These are phyloP conservation scores for Drosophila varians DNA, from an alignment of 1,140 invertebrate species.

Conservation along the genomic window DNA sequence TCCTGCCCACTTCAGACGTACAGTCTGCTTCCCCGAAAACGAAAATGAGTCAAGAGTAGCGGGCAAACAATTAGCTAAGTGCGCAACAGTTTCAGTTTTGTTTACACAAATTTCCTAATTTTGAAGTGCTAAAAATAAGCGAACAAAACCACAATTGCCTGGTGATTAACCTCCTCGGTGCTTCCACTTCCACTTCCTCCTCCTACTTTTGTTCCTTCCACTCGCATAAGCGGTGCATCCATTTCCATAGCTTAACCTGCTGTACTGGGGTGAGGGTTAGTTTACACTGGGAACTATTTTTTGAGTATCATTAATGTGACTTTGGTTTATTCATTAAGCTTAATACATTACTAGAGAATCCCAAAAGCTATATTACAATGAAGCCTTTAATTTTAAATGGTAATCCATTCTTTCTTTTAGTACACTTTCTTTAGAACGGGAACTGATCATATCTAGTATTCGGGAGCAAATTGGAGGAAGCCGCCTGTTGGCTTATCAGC, in stretches of 20 bases:
- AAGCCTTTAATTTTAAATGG: background rate
- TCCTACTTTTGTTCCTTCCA: slow-evolving; percentile 4
- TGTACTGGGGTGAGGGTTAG: background rate
- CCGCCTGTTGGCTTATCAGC: background rate
- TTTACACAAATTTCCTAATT: slow-evolving; percentile 35
- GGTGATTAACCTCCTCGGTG: background rate
- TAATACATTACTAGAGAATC: background rate
- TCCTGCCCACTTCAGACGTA: background rate
- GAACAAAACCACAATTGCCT: slow-evolving; percentile 14
- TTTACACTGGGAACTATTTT: background rate
- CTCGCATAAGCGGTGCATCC: slow-evolving; percentile 35
- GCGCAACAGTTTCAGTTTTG: slow-evolving; percentile 34
- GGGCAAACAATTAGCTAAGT: slow-evolving; percentile 30
- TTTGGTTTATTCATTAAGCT: background rate
- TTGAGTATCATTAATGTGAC: background rate
- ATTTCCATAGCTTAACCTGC: slow-evolving; percentile 36
- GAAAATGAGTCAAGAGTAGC: slow-evolving; percentile 29
- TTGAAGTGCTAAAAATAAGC: slow-evolving; percentile 40
- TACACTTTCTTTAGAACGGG: background rate
- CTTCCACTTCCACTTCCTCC: background rate
- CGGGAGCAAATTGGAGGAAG: background rate
- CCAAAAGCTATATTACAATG: too few relatives aligned
- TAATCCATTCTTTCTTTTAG: background rate
- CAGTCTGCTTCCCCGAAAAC: slow-evolving; percentile 7
- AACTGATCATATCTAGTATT: background rate